phyloP scores from a whole-genome alignment of 2,797 vertebrate genomes.

The Pristis pectinata region DNA sequence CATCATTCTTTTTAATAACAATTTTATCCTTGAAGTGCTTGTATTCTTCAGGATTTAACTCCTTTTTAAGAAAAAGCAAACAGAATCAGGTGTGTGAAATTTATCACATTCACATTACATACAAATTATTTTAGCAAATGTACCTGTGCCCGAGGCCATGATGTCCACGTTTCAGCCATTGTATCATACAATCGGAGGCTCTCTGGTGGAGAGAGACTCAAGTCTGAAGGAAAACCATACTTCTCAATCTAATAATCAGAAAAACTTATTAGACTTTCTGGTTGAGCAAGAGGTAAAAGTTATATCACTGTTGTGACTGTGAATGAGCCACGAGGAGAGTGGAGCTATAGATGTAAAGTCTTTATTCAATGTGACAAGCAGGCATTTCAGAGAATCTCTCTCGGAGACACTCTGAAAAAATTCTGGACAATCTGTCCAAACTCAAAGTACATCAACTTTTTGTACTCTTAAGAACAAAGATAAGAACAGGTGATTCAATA shows the following conservation, averaged over 20 bases:
- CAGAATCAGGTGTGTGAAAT: neutral
- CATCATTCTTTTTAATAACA: conserved; percentile 51
- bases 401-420: no score
- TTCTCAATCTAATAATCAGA: conserved; percentile 49
- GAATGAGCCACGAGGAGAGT: no score
- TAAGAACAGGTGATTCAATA: no score
- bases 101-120: neutral
- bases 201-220: conserved; percentile 52
- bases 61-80: conserved; percentile 44
- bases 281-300: neutral
- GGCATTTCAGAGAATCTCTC: no score
- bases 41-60: conserved; percentile 51
- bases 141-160: conserved; percentile 50
- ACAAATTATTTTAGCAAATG: neutral
- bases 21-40: conserved; percentile 51
- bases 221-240: conserved; percentile 51
- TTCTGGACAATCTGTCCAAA: no score
- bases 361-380: no score
- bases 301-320: no score
- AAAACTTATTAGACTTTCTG: neutral
- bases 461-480: no score
- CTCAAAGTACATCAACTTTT: no score
- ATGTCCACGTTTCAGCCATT: conserved; percentile 47
- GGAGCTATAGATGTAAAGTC: no score
- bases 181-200: conserved; percentile 50